phyloP scores from a whole-genome alignment of 2,113 vertebrate genomes.

The Syngnathus floridae region DNA sequence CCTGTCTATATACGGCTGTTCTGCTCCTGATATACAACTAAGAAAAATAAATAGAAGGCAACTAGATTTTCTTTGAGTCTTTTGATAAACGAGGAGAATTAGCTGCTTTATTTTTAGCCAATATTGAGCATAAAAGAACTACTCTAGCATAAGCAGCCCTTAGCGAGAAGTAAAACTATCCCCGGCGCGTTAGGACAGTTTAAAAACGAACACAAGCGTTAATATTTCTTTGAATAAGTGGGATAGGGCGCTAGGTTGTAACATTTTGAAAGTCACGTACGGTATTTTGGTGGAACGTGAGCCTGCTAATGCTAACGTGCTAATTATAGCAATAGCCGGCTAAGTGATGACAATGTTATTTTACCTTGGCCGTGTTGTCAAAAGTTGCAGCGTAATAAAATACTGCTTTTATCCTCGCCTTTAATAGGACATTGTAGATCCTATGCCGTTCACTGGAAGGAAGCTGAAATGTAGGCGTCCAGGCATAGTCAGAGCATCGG shows the following conservation, averaged over 20 bases:
- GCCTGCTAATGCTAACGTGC: slow-evolving; percentile 14
- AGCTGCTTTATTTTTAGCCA: neutral
- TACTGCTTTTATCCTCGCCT: neutral
- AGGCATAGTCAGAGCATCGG: slow-evolving; percentile 3
- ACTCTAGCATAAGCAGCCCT: neutral
- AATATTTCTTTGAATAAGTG: neutral
- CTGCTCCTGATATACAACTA: no score
- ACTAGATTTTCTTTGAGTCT: neutral
- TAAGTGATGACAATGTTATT: slow-evolving; percentile 2
- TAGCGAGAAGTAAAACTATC: neutral
- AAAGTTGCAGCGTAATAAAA: neutral
- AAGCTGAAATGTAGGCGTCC: slow-evolving; percentile 11
- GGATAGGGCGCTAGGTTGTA: neutral
- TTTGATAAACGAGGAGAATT: neutral
- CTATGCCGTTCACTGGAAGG: neutral
- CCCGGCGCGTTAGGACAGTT: neutral
- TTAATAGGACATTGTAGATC: neutral
- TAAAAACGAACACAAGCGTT: no score
- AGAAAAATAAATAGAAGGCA: no score
- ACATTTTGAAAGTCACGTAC: neutral
- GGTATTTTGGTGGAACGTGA: slow-evolving; percentile 21
- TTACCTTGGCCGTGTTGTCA: slow-evolving; percentile 19
- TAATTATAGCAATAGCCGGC: slow-evolving; percentile 29
- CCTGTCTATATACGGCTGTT: no score
- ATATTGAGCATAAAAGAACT: no score